These are phyloP conservation scores for Heliopora coerulea DNA, from an alignment of 92 coral and sea anemone genomes.

Conservation along the genomic window DNA sequence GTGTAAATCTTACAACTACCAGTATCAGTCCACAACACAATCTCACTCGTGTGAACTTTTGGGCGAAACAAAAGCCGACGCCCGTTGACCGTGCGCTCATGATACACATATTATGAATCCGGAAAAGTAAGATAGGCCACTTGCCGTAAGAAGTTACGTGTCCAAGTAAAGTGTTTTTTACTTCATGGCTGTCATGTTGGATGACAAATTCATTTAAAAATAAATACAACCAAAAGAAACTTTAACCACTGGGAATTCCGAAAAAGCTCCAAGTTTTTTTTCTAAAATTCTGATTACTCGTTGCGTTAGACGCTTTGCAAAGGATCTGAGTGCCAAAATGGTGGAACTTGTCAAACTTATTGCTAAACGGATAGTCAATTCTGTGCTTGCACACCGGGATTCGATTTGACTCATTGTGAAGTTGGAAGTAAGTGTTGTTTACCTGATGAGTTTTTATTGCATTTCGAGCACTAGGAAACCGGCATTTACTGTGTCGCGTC, in stretches of 20 bases:
- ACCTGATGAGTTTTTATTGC: too few species aligned
- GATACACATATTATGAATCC: conserved; percentile 11
- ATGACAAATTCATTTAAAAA: too few species aligned
- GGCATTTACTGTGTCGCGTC: too few species aligned
- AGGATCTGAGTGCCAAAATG: not conserved
- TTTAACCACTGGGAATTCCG: too few species aligned
- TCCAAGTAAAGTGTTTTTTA: too few species aligned
- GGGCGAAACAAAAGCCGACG: not conserved
- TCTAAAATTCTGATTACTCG: too few species aligned
- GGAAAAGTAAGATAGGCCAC: not conserved
- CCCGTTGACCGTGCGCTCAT: not conserved
- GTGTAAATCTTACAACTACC: conserved; percentile 9
- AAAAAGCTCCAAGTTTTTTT: too few species aligned
- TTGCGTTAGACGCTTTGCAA: not conserved
- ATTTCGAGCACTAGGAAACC: too few species aligned
- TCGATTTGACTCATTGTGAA: not conserved
- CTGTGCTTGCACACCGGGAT: not conserved
- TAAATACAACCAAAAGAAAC: too few species aligned
- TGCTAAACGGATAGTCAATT: not conserved
- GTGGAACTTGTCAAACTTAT: not conserved
- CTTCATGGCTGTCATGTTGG: too few species aligned
- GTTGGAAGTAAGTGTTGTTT: conserved; percentile 5
- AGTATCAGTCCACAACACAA: not conserved
- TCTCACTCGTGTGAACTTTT: conserved; percentile 2
- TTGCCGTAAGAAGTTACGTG: too few species aligned